Evolutionary conservation across 2,888 invertebrate species (phyloP), one percentile per base, ranked within the genome.

Genomic region (Linnaemya vulpina): DNA sequence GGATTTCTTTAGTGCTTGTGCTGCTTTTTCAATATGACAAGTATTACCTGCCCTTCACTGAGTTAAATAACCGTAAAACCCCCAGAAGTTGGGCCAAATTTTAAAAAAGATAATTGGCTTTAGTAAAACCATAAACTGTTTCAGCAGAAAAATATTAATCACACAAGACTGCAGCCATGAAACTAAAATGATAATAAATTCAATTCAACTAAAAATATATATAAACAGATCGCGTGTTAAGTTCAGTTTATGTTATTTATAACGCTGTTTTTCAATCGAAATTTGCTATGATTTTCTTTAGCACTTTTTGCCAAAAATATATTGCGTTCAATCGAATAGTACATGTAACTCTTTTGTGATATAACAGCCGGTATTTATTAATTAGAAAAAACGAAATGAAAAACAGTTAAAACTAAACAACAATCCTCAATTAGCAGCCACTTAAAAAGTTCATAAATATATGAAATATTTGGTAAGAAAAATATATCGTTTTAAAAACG

Each of bases 211-310:
- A 8, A 20, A 20, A 62, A 13, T 51, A 43, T 30, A 49, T 3
- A 65, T 1, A 65, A 49, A 68, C 38, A 38, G 40, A 40, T 80
- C 73, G 79, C 79, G 79, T 80, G 79, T 30, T 49, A 13, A 67
- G 58, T 67, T n/a, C 49, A 58, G 0, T 67, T 73, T 40, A 80
- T 38, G 22, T 63, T 43, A 20, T 17, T 68, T 76, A 25, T 60
- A 15, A 7, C 10, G 11, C 30, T 53, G 30, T 67, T 76, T n/a
- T 2, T 11, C 43, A 58, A 35, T 22, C 20, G 53, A 35, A 46
- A 40, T 46, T 73, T n/a, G 49, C 53, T 8, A 67, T 67, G 40
- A 58, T 20, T 80, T 51, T 58, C 30, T 60, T 68, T 46, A 62
- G 46, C 60, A 82, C 75, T 63, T 82, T 63, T 75, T 13, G 22